phyloP scores from a whole-genome alignment of 2,888 invertebrate genomes.

The Vandiemenella viatica region DNA sequence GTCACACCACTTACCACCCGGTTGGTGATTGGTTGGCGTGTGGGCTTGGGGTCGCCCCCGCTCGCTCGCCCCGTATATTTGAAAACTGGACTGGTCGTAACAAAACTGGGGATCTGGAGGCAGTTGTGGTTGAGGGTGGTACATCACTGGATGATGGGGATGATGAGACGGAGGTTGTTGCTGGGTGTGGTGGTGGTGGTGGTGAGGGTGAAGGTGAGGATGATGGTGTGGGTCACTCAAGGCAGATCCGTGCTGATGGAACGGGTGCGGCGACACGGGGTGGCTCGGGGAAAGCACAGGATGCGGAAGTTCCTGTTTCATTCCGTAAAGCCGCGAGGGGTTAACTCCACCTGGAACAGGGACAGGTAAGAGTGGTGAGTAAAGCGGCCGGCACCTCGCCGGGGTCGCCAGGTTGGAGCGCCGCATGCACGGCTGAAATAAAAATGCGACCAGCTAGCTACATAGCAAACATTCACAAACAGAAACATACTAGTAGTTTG shows the following conservation, averaged over 20 bases:
- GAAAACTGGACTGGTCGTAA: constrained; percentile 39
- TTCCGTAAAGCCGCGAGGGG: constrained; percentile 18
- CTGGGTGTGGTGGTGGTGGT: constrained; percentile 28
- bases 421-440: constrained; percentile 7
- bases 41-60: constrained; percentile 16
- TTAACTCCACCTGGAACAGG: constrained; percentile 19
- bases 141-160: constrained; percentile 18
- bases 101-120: constrained; percentile 37
- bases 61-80: constrained; percentile 26
- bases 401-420: background rate
- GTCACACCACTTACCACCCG: constrained; percentile 34
- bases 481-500: no score
- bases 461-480: background rate
- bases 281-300: constrained; percentile 33
- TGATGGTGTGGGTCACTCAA: no score
- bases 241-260: constrained; percentile 18
- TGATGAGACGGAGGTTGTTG: no score
- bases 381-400: no score
- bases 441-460: no score
- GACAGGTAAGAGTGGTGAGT: constrained; percentile 14
- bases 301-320: constrained; percentile 21
- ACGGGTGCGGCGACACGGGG: constrained; percentile 41
- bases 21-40: constrained; percentile 29
- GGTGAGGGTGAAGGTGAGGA: constrained; percentile 24
- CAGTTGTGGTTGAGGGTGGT: constrained; percentile 26